These are phyloP conservation scores for Bubo bubo DNA, from an alignment of 2,113 vertebrate species.

Conservation along the genomic window DNA sequence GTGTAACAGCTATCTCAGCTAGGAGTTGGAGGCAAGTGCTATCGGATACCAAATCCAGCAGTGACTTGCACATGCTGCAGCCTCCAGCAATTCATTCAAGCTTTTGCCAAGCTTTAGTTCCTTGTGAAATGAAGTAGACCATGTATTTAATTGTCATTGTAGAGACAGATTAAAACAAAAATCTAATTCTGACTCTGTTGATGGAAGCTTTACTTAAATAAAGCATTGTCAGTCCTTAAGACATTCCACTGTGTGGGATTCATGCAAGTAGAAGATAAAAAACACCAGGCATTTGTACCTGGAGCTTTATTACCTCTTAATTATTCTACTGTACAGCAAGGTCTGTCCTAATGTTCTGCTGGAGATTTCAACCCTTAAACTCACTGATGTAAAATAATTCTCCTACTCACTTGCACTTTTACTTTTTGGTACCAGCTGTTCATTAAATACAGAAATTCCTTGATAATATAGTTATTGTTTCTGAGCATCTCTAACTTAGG, in stretches of 20 bases:
- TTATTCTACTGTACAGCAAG: not conserved
- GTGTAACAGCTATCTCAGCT: not conserved
- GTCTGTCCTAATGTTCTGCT: not conserved
- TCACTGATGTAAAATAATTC: not conserved
- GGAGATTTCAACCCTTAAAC: not conserved
- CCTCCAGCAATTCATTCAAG: not conserved
- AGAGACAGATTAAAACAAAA: not conserved
- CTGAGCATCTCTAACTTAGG: not conserved
- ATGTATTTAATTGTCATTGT: not conserved
- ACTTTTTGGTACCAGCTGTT: not conserved
- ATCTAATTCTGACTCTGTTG: not conserved
- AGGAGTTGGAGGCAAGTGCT: not conserved
- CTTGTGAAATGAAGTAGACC: not conserved
- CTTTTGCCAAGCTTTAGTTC: not conserved
- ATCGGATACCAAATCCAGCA: not conserved
- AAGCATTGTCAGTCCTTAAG: not conserved
- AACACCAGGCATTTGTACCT: not conserved
- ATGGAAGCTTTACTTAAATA: not conserved
- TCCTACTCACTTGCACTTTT: not conserved
- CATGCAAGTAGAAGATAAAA: not conserved
- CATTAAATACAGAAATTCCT: not conserved
- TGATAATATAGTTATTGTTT: not conserved
- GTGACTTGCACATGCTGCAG: not conserved
- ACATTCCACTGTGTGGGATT: not conserved
- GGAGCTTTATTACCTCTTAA: not conserved